Base-by-base conservation (phyloP, 2,113 vertebrate species). In the Sprattus sprattus region DNA sequence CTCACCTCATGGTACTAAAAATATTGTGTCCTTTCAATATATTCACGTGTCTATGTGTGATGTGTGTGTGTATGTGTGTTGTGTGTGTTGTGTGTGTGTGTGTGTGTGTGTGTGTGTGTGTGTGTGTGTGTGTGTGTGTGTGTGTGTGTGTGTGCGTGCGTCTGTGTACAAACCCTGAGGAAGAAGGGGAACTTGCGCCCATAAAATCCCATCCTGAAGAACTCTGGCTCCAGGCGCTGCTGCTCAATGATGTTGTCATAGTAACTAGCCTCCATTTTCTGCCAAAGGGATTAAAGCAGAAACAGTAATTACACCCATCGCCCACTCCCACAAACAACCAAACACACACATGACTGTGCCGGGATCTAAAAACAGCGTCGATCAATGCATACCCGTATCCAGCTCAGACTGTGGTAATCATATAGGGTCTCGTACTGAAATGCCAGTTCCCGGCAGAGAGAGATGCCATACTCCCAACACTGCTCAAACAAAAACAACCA, bases 201-300 rank as follows among this genome's bases (percentile, higher is more conserved):
- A 39, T 99, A 99, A 91, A 99, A 99, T 9, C 98, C 98, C 6
- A 99, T 97, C 89, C 98, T 93, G 92, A 99, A 99, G 91, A 99
- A 99, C 92, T 99, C 98, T 0, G 98, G 98, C 86, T 99, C 98
- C 84, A 99, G 94, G 57, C 98, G 95, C 92, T 99, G 98, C 91
- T 99, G 98, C 89, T 99, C 98, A 96, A 99, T 97, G 81, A 99
- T 99, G 89, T 97, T 97, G 90, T 99, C 98, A 0, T 99, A 99
- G 91, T 99, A 99, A 0, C 97, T 97, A 9, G 98, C 98, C 93
- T 99, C 98, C 97, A 98, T 99, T 98, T 99, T 99, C 98, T 99
- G 90, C 83, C 28, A 46, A 78, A 60, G 6, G 20, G 47, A 49
- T 92, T 64, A 92, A 99, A 78, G 46, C 25, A 82, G 13, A 20